Evolutionary conservation across 2,113 vertebrate species (phyloP), one percentile per base, ranked within the genome.

Genomic region (Protobothrops mucrosquamatus): DNA sequence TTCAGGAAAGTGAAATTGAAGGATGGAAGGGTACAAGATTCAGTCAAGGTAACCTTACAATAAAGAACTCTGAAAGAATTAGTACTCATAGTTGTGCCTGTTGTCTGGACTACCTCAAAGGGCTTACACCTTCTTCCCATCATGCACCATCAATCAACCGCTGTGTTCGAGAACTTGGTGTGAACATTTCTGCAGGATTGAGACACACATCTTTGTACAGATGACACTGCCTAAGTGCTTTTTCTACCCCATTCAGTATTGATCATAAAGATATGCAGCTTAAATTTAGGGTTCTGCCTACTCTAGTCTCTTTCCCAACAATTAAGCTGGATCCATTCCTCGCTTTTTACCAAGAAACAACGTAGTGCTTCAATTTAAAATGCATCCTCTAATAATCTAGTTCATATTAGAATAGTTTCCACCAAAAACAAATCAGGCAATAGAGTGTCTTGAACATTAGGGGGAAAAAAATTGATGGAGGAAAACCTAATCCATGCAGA

Each of bases 351-450:
- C 86, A 23, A 94, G 93, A 95, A 95, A 74, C 6, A 94, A 95
- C 4, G 9, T 39, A 94, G 94, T 96, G 46, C 95, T 96, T 96
- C 88, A 22, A 89, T 54, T 93, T 95, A 94, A 95, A 96, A 95
- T 34, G 93, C 96, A 95, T 89, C 48, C 12, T 93, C 24, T 59
- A 95, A 95, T 3, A 94, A 93, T 15, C 59, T 3, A 1, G 92
- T 48, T 9, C 94, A 91, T 69, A 94, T 90, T 93, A 95, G 95
- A 94, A 92, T 46, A 88, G n/a, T 90, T 85, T 92, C 56, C 92
- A 93, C 11, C 26, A 69, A 85, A 95, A 93, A 22, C 91, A 87
- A 90, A 11, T 93, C 90, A 95, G 46, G 26, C 52, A 94, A 91
- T 92, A 12, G 81, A 52, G 74, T 43, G 74, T 81, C 87, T 94